Evolutionary conservation across 2,113 vertebrate genomes (phyloP).

Genomic region (Recurvirostra avosetta): DNA sequence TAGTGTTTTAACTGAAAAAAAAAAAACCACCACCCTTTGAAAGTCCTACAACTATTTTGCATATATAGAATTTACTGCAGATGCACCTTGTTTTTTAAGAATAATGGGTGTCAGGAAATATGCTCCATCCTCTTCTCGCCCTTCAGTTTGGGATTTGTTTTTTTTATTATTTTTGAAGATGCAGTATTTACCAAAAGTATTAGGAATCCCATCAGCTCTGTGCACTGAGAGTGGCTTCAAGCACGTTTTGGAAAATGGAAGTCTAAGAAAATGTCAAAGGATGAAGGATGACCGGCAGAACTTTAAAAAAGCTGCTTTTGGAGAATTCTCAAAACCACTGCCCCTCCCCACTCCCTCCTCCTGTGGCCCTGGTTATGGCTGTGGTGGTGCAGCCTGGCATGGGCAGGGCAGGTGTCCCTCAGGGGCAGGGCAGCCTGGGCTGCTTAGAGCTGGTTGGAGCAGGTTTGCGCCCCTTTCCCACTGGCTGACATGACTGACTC

Average conservation of each 20-base stretch:
- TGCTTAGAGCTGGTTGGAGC: fast-evolving
- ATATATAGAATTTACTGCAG: neutral
- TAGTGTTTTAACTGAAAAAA: neutral
- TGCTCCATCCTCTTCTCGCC: fast-evolving
- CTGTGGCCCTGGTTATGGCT: fast-evolving
- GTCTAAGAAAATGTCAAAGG: neutral
- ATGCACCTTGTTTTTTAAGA: neutral
- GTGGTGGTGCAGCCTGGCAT: fast-evolving
- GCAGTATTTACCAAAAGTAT: neutral
- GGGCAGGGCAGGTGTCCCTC: neutral
- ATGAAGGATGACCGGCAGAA: neutral
- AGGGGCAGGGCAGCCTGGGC: neutral
- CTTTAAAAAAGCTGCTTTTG: neutral
- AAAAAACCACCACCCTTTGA: neutral
- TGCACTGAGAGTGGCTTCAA: neutral
- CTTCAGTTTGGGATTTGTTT: neutral
- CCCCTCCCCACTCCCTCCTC: fast-evolving
- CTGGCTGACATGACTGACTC: fast-evolving
- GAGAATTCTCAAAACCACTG: neutral
- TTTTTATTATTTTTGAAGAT: neutral
- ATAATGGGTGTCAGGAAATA: neutral
- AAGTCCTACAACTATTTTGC: neutral
- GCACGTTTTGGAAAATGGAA: neutral
- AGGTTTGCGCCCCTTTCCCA: neutral
- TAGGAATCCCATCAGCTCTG: neutral